phyloP scores from a whole-genome alignment of 2,888 invertebrate species.

The Nemoura dubitans region DNA sequence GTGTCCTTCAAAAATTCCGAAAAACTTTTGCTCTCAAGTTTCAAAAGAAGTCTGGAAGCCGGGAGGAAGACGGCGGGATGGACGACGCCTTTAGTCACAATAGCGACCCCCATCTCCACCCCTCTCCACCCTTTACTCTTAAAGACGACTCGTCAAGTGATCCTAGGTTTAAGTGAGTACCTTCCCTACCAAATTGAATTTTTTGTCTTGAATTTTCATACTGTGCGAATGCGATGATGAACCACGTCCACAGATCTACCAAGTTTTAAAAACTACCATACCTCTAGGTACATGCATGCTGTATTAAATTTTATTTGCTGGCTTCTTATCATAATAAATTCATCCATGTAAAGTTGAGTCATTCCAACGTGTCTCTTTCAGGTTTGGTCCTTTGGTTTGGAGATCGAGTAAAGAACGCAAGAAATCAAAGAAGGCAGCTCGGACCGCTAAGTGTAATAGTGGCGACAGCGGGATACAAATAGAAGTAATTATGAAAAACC shows the following conservation, averaged over 20 bases:
- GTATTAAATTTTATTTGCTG: too few relatives aligned
- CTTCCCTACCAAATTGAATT: too few relatives aligned
- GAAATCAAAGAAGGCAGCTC: constrained; percentile 71
- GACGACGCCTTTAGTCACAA: constrained; percentile 57
- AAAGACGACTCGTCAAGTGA: constrained; percentile 57
- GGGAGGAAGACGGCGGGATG: constrained; percentile 61
- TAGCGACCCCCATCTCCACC: constrained; percentile 55
- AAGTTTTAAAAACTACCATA: too few relatives aligned
- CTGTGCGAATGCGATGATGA: too few relatives aligned
- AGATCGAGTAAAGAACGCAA: constrained; percentile 76
- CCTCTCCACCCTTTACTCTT: constrained; percentile 45
- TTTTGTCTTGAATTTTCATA: too few relatives aligned
- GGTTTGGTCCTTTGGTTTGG: constrained; percentile 77
- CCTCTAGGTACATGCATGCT: too few relatives aligned
- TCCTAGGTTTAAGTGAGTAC: constrained; percentile 53
- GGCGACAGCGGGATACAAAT: constrained; percentile 80
- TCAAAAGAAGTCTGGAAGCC: constrained; percentile 64
- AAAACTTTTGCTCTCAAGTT: constrained; percentile 73
- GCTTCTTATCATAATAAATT: too few relatives aligned
- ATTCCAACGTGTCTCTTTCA: constrained; percentile 53
- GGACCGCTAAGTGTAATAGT: constrained; percentile 77
- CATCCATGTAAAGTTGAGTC: background rate
- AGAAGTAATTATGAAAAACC: constrained; percentile 61
- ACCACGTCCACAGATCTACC: too few relatives aligned
- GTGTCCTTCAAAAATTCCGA: constrained; percentile 75